Base-by-base conservation (phyloP, 2,113 vertebrate species). In the Macheiramphus alcinus region DNA sequence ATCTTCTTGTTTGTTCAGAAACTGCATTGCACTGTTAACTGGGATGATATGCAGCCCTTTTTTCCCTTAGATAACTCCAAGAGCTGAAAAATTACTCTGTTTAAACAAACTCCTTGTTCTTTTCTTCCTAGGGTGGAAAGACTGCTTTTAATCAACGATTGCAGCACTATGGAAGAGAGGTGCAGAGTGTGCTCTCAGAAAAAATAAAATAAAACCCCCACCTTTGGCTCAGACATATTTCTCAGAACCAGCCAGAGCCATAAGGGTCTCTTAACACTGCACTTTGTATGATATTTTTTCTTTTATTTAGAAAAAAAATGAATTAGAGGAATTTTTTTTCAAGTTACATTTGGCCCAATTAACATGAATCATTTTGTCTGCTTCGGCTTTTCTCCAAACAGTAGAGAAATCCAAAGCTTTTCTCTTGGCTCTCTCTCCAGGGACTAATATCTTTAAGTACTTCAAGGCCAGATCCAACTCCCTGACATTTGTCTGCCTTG, bases 401-500 rank as follows among this genome's bases (percentile, higher is more conserved):
- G 47, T 22, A 93, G 43, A 91, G 40, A 92, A 90, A 95, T 58
- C 25, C 48, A 92, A 91, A 88, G 80, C 36, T 86, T 92, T 94
- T 71, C 76, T 92, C 63, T 79, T 86, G 75, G 63, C 5, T 7
- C 25, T 61, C 42, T 63, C 88, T 94, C 82, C 2, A 6, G 83
- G 58, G 73, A 58, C 83, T 81, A 86, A 79, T 92, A 92, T 67
- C 72, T 97, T 88, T 81, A 86, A 94, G 91, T 75, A 90, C 80
- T 90, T 81, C 92, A 91, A 91, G 72, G 80, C 48, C 62, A 65
- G 56, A 92, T 71, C 61, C 86, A 86, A 50, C 56, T 94, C 83
- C 73, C 73, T 92, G 94, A 93, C 75, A 91, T 86, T 97, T 91
- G 80, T 95, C 80, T 93, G 92, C 93, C 94, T 81, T 87, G 82